phyloP scores from a whole-genome alignment of 2,797 vertebrate genomes.

The Peromyscus melanophrys region DNA sequence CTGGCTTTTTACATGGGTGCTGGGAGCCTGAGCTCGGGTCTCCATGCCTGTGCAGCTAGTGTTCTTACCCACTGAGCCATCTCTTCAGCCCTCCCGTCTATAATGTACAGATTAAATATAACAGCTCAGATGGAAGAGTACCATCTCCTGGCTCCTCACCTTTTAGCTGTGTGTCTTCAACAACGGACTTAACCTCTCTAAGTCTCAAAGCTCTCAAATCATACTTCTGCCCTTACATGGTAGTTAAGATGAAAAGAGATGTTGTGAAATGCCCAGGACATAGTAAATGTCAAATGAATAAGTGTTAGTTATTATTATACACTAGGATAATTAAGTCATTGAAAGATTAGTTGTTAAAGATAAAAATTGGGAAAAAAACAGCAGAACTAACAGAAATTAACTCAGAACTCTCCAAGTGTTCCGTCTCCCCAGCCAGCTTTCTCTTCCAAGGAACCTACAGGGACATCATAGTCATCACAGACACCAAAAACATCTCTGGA shows the following conservation, averaged over 20 bases:
- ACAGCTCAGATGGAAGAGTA: not conserved
- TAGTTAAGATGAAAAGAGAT: not conserved
- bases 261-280: not conserved
- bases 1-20: not conserved
- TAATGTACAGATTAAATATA: not conserved
- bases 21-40: not conserved
- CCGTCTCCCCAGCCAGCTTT: not conserved
- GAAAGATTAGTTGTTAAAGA: slow-evolving; percentile 48
- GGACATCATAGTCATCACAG: not conserved
- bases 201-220: not conserved
- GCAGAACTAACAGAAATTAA: not conserved
- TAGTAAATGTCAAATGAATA: not conserved
- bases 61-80: not conserved
- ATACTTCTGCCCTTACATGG: not conserved
- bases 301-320: not conserved
- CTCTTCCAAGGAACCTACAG: not conserved
- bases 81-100: not conserved
- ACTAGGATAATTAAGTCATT: not conserved
- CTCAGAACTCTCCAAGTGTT: not conserved
- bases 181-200: slow-evolving; percentile 43
- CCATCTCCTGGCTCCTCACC: not conserved
- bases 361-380: not conserved
- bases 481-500: not conserved
- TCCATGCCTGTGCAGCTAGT: not conserved
- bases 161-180: not conserved